Evolutionary conservation across 2,113 vertebrate species (phyloP), one percentile per base, ranked within the genome.

Genomic region (Cervus canadensis): DNA sequence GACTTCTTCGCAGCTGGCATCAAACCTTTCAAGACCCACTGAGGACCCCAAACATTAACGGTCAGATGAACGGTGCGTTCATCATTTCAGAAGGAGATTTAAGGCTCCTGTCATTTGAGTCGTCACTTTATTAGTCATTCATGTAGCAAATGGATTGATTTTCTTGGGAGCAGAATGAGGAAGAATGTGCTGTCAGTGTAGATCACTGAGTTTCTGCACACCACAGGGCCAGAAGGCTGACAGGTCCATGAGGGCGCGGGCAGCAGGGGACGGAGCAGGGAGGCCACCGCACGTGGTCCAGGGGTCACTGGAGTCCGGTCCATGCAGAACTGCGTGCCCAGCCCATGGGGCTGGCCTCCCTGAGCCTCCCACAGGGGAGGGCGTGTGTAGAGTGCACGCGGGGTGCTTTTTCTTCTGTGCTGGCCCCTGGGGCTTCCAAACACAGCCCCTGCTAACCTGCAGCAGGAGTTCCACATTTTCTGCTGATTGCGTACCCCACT

Each of bases 241-340:
- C 40, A 21, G 11, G 30, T 25, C 45, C 9, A 6, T 1, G 36
- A 0, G 1, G 10, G 36, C 0, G 1, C 19, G 2, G 33, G 28
- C 64, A 67, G 74, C 28, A 59, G 28, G 19, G 15, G 57, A 67
- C n/a, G 30, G 40, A 60, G 13, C 13, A 14, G 26, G 5, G 19
- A 0, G 6, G 43, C 26, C 60, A 64, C 7, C 8, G 21, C 0
- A 1, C n/a, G 48, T 30, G 57, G 64, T 40, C 36, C 45, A 2
- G 33, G 54, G 12, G 12, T 12, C 0, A 11, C 56, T 19, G n/a
- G n/a, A 50, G 30, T 33, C 52, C 14, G 0, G 19, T 60, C 57
- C 59, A n/a, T 17, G 88, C 71, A 59, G 14, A 81, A 28, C 19
- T 13, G 40, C 7, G 0, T 25, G 30, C n/a, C 48, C n/a, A 36